Conservation (phyloP, 2,888 invertebrate genomes). For the Tetanocera ferruginea region DNA sequence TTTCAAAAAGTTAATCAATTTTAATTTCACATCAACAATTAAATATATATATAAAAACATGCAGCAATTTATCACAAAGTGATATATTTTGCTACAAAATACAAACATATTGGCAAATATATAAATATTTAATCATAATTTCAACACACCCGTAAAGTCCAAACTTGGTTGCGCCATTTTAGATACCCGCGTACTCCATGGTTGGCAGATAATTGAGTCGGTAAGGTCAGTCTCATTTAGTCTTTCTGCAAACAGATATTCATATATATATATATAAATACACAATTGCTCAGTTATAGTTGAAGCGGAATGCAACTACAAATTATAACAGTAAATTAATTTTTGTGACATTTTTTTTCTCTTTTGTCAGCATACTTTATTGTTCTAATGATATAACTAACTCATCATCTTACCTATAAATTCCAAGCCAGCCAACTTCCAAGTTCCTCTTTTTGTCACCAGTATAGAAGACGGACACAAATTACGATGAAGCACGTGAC, state of each 20-base stretch:
- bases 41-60: background rate
- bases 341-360: no score
- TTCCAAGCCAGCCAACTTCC: constrained; percentile 96
- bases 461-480: constrained; percentile 93
- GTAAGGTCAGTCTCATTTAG: constrained; percentile 79
- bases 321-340: no score
- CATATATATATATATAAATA: background rate
- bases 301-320: background rate
- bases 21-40: background rate
- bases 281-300: background rate
- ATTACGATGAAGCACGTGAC: constrained; percentile 92
- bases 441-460: constrained; percentile 92
- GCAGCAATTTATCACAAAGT: no score
- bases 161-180: constrained; percentile 95
- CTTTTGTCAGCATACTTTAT: no score
- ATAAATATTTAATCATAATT: background rate
- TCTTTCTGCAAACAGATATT: constrained; percentile 76
- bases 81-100: no score
- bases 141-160: constrained; percentile 84
- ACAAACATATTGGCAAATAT: background rate
- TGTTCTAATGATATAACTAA: no score
- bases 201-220: constrained; percentile 81
- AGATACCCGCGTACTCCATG: constrained; percentile 92
- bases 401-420: constrained; percentile 78
- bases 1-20: constrained; percentile 25